Conservation (phyloP, 1,140 invertebrate genomes). For the Drosophila mayri region DNA sequence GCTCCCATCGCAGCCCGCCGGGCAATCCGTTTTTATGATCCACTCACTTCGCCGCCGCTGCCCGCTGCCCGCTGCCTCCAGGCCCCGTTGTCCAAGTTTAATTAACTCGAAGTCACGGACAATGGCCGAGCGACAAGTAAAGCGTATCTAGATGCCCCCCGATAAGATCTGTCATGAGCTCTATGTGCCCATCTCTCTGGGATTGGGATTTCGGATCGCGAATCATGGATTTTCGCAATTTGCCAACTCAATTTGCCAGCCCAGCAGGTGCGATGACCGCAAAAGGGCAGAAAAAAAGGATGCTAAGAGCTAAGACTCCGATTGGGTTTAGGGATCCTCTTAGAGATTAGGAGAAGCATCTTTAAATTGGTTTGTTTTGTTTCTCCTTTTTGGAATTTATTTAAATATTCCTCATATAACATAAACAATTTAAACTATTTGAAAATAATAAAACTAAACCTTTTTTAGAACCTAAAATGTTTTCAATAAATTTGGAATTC, state of each 20-base stretch:
- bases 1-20: constrained; percentile 50
- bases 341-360: no score
- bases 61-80: constrained; percentile 17
- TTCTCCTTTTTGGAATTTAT: not conserved
- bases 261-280: constrained; percentile 65
- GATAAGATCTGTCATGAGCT: constrained; percentile 72
- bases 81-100: constrained; percentile 62
- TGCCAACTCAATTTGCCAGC: constrained; percentile 62
- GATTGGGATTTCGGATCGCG: constrained; percentile 1
- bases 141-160: constrained; percentile 73
- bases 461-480: not conserved
- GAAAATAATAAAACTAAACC: not conserved
- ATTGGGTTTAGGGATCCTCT: not conserved
- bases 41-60: constrained; percentile 44
- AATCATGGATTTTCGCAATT: constrained; percentile 25
- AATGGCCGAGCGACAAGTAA: constrained; percentile 71
- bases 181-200: constrained; percentile 18
- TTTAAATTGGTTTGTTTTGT: not conserved
- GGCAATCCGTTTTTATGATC: constrained; percentile 76
- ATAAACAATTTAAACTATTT: not conserved
- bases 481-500: not conserved
- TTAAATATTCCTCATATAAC: no score
- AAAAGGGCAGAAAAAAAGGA: not conserved
- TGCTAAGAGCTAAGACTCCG: not conserved
- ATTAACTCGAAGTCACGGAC: constrained; percentile 74